Percentiles rank a stretch among this genome's conserved stretches.
Evolutionary conservation across 1,140 invertebrate species (phyloP).

Genomic region (Harpegnathos saltator): DNA sequence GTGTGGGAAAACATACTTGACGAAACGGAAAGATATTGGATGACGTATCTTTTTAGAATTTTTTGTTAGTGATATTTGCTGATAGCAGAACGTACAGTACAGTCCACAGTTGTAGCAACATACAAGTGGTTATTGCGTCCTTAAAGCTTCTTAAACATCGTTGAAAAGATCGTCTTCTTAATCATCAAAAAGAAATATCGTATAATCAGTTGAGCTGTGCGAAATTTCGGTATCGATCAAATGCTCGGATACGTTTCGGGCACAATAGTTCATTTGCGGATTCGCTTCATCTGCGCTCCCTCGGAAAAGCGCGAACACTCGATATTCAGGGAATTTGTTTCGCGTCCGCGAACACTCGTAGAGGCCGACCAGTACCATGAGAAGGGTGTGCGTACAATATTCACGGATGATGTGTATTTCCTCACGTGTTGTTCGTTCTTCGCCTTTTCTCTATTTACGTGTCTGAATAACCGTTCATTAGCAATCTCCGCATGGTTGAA

Average conservation of each 20-base stretch:
- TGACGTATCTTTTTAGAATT: no score
- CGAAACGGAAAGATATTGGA: no score
- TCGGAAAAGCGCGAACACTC: conserved; percentile 19
- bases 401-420: conserved; percentile 33
- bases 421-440: conserved; percentile 27
- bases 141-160: no score
- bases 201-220: no score
- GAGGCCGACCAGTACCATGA: not conserved
- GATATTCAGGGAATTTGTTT: conserved; percentile 52
- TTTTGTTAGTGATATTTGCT: no score
- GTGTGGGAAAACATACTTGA: no score
- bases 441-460: conserved; percentile 1
- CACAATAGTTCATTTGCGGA: conserved; percentile 56
- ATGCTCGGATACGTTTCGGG: conserved; percentile 38
- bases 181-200: not conserved
- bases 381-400: conserved; percentile 34
- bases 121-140: no score
- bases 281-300: conserved; percentile 10
- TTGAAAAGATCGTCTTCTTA: no score
- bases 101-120: no score
- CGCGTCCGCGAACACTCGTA: conserved; percentile 19
- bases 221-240: not conserved
- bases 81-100: no score
- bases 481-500: conserved; percentile 13
- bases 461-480: conserved; percentile 49